A percentile compares a stretch with the other conserved stretches of the same genome.
phyloP scores from a whole-genome alignment of 2,797 vertebrate genomes.

The Phaenicophaeus curvirostris region DNA sequence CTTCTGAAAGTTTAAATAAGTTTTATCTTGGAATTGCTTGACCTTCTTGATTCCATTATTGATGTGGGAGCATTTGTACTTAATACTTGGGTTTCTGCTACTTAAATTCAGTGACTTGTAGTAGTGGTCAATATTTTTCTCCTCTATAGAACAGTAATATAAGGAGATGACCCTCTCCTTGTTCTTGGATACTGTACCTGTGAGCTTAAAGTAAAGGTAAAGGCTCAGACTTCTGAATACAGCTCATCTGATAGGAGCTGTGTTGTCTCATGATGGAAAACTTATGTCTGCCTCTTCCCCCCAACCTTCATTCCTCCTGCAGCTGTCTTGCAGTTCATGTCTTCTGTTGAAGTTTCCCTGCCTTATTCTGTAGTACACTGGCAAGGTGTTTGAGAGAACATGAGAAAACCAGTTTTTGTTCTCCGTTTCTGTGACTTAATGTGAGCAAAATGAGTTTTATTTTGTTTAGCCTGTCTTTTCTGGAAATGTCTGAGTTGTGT shows the following conservation, averaged over 20 bases:
- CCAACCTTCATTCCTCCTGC: background rate
- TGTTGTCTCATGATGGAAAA: background rate
- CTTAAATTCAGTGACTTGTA: background rate
- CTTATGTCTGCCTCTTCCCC: no score
- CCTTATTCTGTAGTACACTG: background rate
- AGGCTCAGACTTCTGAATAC: background rate
- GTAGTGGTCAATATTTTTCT: background rate
- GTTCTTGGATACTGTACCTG: rapidly evolving
- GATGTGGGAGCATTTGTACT: background rate
- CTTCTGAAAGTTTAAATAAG: background rate
- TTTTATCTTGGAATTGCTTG: background rate
- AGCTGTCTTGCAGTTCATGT: background rate
- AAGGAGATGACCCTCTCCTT: background rate
- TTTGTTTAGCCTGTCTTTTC: background rate
- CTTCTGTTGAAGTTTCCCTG: background rate
- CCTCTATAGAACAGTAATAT: rapidly evolving
- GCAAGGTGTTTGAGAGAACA: background rate
- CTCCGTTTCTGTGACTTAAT: background rate
- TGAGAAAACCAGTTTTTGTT: background rate
- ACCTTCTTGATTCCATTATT: background rate
- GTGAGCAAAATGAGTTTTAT: background rate
- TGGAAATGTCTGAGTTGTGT: background rate
- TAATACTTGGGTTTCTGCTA: background rate
- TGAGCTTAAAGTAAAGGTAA: background rate
- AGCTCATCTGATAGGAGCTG: background rate